Base-by-base conservation (phyloP, 64 coral and sea anemone genomes). In the Montipora foliosa region DNA sequence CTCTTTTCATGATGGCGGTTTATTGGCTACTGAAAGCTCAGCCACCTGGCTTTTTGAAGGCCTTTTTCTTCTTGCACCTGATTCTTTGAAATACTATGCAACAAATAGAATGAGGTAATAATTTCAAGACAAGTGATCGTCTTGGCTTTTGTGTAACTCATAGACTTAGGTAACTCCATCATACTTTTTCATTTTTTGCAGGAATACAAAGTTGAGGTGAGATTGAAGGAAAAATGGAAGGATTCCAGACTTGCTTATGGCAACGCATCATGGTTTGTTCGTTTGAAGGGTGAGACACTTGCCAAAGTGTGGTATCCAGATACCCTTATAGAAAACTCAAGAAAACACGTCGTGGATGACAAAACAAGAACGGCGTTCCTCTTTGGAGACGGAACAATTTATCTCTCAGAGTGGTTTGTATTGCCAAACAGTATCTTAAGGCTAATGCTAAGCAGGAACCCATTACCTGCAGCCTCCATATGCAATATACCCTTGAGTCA, bases 131-230 rank as follows among this genome's bases (percentile, higher is more conserved):
- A 29, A 29, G 29, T 57, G 53, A 8, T 8, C 53, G 53, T 57
- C 11, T 11, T 8, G 6, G 11, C 53, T 57, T 57, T 11, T 57
- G 6, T 57, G 6, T 57, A 6, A 57, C 11, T 57, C 53, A 57
- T 57, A 8, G 6, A 57, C 10, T 57, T 57, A 29, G 29, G 29
- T 57, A 8, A 57, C 53, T 57, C 53, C 0, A 57, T 57, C 6
- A 57, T 57, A 57, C 11, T 57, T 57, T 57, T 11, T 57, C 6
- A 8, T 11, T 6, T 57, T 57, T 57, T 57, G 6, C 53, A 91
- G 89, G 89, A 91, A 59, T 84, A 84, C 61, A 70, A 84, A 17
- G 81, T 84, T 47, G 81, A 84, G 8, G 44, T 84, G 9, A 44
- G 47, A 69, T 44, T 84, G 4, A 84, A 84, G 9, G 81, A 84